These are phyloP conservation scores for Aurelia aurita DNA, from an alignment of 30 jellyfish, hydroid and myxozoan species.

Conservation along the genomic window DNA sequence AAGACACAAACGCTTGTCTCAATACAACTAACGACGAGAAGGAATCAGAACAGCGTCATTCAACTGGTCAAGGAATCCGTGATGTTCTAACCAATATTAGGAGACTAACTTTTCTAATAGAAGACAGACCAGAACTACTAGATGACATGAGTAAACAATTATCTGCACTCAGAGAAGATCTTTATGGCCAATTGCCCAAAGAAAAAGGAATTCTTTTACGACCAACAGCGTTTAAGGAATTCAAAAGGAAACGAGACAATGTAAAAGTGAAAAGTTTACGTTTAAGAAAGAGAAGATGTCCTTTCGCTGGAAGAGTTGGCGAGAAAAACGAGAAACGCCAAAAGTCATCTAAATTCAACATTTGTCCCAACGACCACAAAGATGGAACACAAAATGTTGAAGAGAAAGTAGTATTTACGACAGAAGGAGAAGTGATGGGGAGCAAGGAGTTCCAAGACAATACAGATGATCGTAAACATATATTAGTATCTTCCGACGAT, in stretches of 20 bases:
- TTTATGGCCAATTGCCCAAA: conserved; percentile 5
- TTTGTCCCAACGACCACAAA: too few species aligned
- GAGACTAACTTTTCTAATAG: conserved; percentile 35
- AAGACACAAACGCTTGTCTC: background rate
- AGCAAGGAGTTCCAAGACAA: too few species aligned
- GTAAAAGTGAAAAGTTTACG: background rate
- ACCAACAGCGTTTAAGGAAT: background rate
- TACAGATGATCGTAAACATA: too few species aligned
- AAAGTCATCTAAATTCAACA: background rate
- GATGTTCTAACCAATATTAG: conserved; percentile 13
- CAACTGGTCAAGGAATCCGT: conserved; percentile 17
- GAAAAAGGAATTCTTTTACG: conserved; percentile 31
- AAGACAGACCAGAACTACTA: conserved; percentile 16
- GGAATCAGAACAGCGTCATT: background rate
- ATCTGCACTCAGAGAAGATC: background rate
- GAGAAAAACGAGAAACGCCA: conserved; percentile 23
- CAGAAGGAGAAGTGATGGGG: background rate
- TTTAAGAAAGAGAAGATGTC: conserved; percentile 8
- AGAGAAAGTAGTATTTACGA: too few species aligned
- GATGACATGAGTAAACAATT: background rate
- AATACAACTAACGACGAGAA: background rate
- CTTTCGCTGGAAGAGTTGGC: conserved; percentile 5
- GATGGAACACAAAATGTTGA: too few species aligned
- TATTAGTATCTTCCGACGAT: background rate
- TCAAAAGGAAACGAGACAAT: background rate